Percentiles rank a stretch among this genome's conserved stretches.
phyloP scores from a whole-genome alignment of 2,797 vertebrate species.

The Arvicola amphibius region DNA sequence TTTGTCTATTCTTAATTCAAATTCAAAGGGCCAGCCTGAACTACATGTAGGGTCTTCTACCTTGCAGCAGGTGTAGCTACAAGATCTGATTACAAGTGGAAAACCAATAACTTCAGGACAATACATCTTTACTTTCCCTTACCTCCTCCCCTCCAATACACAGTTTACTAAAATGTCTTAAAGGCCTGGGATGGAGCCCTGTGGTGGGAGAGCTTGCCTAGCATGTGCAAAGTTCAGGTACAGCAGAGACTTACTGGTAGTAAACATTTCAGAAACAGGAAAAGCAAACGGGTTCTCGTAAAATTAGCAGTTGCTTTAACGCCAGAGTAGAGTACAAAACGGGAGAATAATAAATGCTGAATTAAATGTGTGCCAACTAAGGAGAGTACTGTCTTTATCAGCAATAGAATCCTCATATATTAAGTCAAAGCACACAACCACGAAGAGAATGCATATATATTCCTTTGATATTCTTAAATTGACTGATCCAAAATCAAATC shows the following conservation, averaged over 20 bases:
- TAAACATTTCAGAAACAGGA: background rate
- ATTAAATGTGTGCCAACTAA: background rate
- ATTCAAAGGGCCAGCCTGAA: background rate
- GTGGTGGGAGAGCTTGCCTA: background rate
- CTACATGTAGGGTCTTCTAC: background rate
- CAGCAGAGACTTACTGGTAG: background rate
- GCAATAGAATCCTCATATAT: background rate
- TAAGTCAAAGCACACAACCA: background rate
- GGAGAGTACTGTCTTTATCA: background rate
- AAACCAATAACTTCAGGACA: slow-evolving; percentile 7
- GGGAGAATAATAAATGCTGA: background rate
- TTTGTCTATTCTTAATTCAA: background rate
- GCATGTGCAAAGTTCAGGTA: background rate
- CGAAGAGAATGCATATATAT: background rate
- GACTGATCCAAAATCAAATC: background rate
- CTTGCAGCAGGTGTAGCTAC: background rate
- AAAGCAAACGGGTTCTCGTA: slow-evolving; percentile 17
- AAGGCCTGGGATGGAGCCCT: background rate
- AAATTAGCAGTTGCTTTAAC: background rate
- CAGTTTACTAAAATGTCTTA: background rate
- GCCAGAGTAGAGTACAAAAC: background rate
- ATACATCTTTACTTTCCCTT: background rate
- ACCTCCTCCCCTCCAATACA: background rate
- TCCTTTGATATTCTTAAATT: background rate
- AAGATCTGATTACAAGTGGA: background rate